Base-by-base conservation (phyloP, 2,888 invertebrate species). In the Clitarchus hookeri region DNA sequence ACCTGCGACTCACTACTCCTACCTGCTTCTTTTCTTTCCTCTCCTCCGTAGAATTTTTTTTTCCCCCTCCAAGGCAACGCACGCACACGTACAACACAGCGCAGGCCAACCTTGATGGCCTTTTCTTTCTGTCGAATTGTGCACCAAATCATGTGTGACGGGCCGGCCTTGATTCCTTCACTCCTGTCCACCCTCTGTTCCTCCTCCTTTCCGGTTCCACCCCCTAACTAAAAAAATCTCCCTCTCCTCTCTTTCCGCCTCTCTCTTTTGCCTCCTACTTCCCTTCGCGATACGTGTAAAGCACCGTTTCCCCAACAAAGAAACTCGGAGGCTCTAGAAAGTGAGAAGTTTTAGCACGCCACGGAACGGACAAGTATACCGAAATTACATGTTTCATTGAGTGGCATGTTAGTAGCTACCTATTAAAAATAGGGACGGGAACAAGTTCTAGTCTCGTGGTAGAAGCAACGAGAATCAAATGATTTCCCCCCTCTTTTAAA, bases 41-140 rank as follows among this genome's bases (percentile, higher is more conserved):
- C 8, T 19, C n/a, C 65, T 8, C 65, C 65, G 65, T 65, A 9
- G 6, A 48, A 19, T 65, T 23, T 23, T 65, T 65, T 6, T 12
- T 65, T 65, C 65, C 53, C 53, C 53, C 23, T 12, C n/a, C 65
- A 65, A 65, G 23, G 65, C 12, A 65, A 65, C n/a, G n/a, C 65
- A 65, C 65, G 65, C 65, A 65, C 65, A n/a, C 65, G 8, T n/a
- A n/a, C 65, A 65, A 8, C 8, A 11, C 0, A 23, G 2, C 8
- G 65, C 23, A 19, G 16, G 23, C 65, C 65, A 65, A 65, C 65
- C 65, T 65, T 65, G 65, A 65, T 65, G 65, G 65, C 65, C 16
- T 65, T 65, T 65, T 65, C 65, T 65, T 65, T n/a, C 65, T 65
- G 65, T 65, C 65, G 65, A 65, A 65, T 65, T 65, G 65, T 65